Evolutionary conservation across 2,113 vertebrate species (phyloP), one percentile per base, ranked within the genome.

Genomic region (Cebus imitator): DNA sequence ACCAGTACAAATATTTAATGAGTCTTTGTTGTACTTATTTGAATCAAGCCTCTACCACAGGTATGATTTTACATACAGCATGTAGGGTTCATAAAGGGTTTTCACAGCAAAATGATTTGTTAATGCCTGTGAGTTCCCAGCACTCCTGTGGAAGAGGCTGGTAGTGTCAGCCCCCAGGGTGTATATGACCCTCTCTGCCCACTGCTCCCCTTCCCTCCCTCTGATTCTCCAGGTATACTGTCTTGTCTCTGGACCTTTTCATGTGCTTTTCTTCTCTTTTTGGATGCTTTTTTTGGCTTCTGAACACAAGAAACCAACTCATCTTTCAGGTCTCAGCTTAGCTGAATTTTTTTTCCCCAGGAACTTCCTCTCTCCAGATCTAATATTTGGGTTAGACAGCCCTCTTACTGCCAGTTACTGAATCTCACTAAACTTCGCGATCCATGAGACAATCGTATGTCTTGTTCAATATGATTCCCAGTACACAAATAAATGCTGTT

Each of bases 101-200:
- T 58, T 43, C 58, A 57, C 32, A 52, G 25, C 25, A 45, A 78
- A 91, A 72, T 20, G 37, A 70, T 6, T 7, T 68, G 48, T n/a
- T n/a, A 14, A 5, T 27, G 11, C 61, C 16, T 5, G 1, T 2
- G 55, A 85, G 30, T 66, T 57, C 81, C 76, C 48, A 32, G 2
- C 2, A 17, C 35, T 57, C 75, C 50, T 10, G 23, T n/a, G 58
- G 68, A 84, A 68, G 58, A 83, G 57, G 50, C 8, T 6, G 43
- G 55, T 23, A 64, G 76, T 14, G 7, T 7, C 1, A 64, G 87
- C 16, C 8, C 37, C 12, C 5, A 14, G 14, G 12, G 30, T 17
- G 1, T 4, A 12, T 6, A 13, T 3, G 45, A 37, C 13, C 17
- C 10, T 40, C 23, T 23, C 16, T 0, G 17, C 11, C 61, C 48